Conservation (phyloP, 2,797 vertebrate genomes). For the Tenualosa ilisha region DNA sequence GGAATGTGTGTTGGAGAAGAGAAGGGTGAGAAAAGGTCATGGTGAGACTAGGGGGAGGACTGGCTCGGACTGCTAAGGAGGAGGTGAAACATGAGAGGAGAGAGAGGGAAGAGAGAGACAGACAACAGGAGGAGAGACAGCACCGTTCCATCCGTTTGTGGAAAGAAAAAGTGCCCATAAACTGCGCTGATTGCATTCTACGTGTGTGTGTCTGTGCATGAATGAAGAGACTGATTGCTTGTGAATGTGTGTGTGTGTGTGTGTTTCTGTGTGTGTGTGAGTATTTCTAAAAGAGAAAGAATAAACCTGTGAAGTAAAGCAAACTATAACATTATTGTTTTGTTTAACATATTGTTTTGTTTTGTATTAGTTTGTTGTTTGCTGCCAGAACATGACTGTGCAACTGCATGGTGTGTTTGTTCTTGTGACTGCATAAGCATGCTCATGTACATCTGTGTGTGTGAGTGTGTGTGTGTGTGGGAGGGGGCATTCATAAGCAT, state of each 20-base stretch:
- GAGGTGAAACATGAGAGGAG: constrained; percentile 7
- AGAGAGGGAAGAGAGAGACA: neutral
- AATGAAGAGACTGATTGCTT: constrained; percentile 26
- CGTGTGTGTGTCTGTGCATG: neutral
- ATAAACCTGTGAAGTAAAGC: too few species aligned
- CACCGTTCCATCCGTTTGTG: neutral
- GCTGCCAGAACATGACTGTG: neutral
- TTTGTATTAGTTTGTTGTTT: too few species aligned
- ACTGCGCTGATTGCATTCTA: neutral
- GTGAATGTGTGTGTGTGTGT: constrained; percentile 18
- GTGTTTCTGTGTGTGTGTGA: constrained; percentile 3
- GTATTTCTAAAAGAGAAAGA: neutral
- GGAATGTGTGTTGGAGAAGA: neutral
- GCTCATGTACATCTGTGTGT: neutral
- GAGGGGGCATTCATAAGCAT: neutral
- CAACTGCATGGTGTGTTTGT: neutral
- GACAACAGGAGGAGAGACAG: neutral
- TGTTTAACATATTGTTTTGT: too few species aligned
- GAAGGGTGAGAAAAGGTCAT: constrained; percentile 2
- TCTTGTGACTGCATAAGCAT: neutral
- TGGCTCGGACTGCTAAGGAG: neutral
- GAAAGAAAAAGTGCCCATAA: neutral
- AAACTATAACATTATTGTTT: too few species aligned
- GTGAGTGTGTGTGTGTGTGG: neutral
- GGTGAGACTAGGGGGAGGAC: neutral